phyloP scores from a whole-genome alignment of 2,113 vertebrate species.

The Charina bottae region DNA sequence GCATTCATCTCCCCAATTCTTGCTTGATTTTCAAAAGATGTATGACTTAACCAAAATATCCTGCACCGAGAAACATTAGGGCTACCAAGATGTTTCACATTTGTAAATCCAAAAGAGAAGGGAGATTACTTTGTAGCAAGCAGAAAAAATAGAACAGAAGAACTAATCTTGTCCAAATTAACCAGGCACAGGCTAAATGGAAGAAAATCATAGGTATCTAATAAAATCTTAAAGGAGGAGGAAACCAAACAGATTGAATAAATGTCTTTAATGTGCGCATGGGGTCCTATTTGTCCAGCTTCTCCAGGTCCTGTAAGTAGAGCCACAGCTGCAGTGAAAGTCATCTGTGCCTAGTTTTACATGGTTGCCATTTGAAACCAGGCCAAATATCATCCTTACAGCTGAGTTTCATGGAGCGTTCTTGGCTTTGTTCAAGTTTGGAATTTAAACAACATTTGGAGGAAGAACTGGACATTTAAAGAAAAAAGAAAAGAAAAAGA shows the following conservation, averaged over 20 bases:
- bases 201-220: conserved; percentile 29
- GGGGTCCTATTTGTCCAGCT: background rate
- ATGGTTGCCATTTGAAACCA: conserved; percentile 37
- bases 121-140: background rate
- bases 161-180: background rate
- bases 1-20: background rate
- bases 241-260: conserved; percentile 25
- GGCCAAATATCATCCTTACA: background rate
- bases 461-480: background rate
- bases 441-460: conserved; percentile 21
- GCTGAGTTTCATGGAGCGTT: conserved; percentile 20
- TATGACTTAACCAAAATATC: background rate
- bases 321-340: conserved; percentile 20
- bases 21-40: background rate
- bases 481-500: background rate
- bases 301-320: conserved; percentile 18
- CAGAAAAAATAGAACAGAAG: background rate
- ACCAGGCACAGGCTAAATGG: background rate
- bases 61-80: background rate
- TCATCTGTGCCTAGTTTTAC: conserved; percentile 18
- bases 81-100: background rate
- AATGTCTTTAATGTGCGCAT: conserved; percentile 12
- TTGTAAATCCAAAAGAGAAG: background rate
- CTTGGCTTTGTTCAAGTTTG: conserved; percentile 25
- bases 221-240: conserved; percentile 31